A percentile compares a stretch with the other conserved stretches of the same genome.
These are phyloP conservation scores for Erynnis tages DNA, from an alignment of 2,888 invertebrate genomes.

Conservation along the genomic window DNA sequence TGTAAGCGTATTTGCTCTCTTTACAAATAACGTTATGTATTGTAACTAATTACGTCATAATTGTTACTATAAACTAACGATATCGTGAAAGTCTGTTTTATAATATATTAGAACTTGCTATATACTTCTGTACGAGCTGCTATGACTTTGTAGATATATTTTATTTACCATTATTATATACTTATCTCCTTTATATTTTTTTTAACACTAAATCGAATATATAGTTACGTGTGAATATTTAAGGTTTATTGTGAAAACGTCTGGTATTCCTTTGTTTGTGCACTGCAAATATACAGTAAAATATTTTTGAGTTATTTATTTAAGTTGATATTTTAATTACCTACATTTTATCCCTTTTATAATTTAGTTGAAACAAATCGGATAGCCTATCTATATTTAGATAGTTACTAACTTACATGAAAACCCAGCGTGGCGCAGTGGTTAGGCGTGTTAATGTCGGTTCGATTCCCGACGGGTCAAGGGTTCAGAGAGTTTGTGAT, in stretches of 20 bases:
- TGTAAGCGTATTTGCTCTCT: conserved; percentile 64
- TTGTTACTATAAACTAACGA: conserved; percentile 26
- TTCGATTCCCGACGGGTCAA: no score
- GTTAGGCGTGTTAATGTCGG: no score
- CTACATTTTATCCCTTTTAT: background rate
- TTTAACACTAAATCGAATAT: conserved; percentile 35
- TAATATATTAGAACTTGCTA: conserved; percentile 23
- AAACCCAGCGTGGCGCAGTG: no score
- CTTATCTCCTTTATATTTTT: conserved; percentile 34
- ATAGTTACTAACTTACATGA: no score
- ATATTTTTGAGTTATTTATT: conserved; percentile 6
- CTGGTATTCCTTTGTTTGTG: conserved; percentile 22
- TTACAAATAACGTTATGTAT: conserved; percentile 39
- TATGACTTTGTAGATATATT: conserved; percentile 34
- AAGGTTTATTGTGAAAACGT: conserved; percentile 15
- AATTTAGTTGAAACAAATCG: no score
- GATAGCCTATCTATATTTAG: no score
- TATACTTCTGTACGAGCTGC: conserved; percentile 26
- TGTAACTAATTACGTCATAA: no score
- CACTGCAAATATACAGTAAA: conserved; percentile 22
- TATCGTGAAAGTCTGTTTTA: conserved; percentile 25
- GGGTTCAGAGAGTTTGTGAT: no score
- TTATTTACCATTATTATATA: conserved; percentile 32
- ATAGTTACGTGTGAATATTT: conserved; percentile 36
- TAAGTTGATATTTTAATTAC: background rate